Percentiles rank a stretch among this genome's conserved stretches.
phyloP scores from a whole-genome alignment of 1,140 invertebrate genomes.

The Temnothorax nylanderi region DNA sequence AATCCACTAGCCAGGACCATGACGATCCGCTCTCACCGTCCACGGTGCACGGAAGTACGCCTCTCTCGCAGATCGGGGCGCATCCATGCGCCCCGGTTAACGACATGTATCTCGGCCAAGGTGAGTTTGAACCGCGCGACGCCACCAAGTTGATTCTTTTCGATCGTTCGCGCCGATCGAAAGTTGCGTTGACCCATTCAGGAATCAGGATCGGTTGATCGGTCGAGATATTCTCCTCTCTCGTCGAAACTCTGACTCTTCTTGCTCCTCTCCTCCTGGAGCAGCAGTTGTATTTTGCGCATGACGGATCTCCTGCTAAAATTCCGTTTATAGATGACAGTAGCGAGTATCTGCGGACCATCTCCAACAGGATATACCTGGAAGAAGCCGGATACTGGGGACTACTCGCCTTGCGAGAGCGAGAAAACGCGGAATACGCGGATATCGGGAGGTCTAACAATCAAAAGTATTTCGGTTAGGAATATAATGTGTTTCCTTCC shows the following conservation, averaged over 20 bases:
- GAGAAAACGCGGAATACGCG: constrained; percentile 80
- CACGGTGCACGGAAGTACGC: constrained; percentile 92
- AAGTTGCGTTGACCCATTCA: not conserved
- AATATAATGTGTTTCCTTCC: constrained; percentile 33
- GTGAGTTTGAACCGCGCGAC: constrained; percentile 72
- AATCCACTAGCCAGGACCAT: constrained; percentile 82
- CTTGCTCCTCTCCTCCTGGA: not conserved
- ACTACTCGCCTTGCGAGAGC: constrained; percentile 81
- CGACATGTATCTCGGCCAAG: constrained; percentile 86
- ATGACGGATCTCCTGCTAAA: not conserved
- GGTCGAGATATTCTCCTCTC: not conserved
- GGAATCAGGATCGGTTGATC: not conserved
- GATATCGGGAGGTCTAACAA: constrained; percentile 76
- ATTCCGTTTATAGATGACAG: constrained; percentile 70
- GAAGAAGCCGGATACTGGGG: constrained; percentile 85
- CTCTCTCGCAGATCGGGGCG: constrained; percentile 94
- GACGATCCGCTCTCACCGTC: constrained; percentile 84
- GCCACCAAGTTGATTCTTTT: constrained; percentile 62
- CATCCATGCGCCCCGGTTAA: constrained; percentile 85
- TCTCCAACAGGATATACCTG: constrained; percentile 82
- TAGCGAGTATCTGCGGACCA: constrained; percentile 65
- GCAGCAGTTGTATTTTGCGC: too few species aligned
- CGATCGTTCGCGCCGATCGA: too few species aligned
- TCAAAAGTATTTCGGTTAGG: constrained; percentile 81
- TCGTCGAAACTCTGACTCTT: not conserved